Percentiles rank a stretch among this genome's conserved stretches.
Evolutionary conservation across 2,797 vertebrate genomes (phyloP).

Genomic region (Aselliscus stoliczkanus): DNA sequence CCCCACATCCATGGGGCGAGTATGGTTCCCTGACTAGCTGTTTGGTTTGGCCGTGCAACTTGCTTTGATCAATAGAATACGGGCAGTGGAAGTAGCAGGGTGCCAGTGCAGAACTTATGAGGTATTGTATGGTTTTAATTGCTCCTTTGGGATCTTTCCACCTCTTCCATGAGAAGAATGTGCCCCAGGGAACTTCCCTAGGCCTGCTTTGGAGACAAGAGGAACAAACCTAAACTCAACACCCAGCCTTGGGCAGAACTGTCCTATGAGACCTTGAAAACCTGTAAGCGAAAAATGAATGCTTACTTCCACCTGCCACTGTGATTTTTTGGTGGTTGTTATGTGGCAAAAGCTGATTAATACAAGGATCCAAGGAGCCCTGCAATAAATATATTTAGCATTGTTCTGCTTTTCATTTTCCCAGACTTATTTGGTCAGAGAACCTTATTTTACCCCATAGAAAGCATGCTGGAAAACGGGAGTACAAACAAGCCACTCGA

Average conservation of each 20-base stretch:
- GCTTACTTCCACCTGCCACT: background rate
- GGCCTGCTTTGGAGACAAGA: background rate
- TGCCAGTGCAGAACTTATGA: background rate
- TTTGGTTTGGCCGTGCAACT: background rate
- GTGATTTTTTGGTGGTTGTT: background rate
- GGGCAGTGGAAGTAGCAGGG: background rate
- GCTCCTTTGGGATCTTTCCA: background rate
- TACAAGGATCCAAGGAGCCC: background rate
- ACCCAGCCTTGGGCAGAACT: background rate
- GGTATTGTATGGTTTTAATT: background rate
- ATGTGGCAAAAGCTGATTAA: background rate
- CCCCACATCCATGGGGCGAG: background rate
- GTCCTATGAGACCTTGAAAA: background rate
- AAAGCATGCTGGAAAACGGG: background rate
- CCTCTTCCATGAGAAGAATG: background rate
- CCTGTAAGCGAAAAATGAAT: background rate
- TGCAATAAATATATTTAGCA: background rate
- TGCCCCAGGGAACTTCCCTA: background rate
- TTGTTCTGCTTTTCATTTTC: background rate
- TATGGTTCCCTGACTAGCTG: background rate
- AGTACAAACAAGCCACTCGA: background rate
- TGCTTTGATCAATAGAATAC: background rate
- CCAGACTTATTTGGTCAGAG: background rate
- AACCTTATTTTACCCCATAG: background rate
- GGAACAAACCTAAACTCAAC: background rate